Evolutionary conservation across 2,113 vertebrate species (phyloP), one percentile per base, ranked within the genome.

Genomic region (Oenanthe melanoleuca): DNA sequence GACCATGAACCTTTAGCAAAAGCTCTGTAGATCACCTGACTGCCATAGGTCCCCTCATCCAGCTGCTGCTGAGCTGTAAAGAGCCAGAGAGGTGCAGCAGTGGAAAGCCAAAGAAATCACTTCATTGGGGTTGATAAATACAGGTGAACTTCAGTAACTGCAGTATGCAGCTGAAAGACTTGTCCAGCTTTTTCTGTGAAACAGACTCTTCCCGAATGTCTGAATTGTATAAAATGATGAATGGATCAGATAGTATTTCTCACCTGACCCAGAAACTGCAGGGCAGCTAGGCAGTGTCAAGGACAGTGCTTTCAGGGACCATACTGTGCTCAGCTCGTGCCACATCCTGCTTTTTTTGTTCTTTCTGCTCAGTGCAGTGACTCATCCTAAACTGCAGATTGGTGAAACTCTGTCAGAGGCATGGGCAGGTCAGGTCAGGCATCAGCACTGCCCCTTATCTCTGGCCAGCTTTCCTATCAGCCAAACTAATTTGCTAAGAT

Each of bases 401-500:
- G 25, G 50, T 7, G 2, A 40, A 42, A 23, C 77, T 72, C 61
- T 55, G 40, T 34, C 71, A 89, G 63, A 64, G 83, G n/a, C 14
- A 17, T 44, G 79, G 31, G 63, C 56, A 19, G 73, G 80, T 70
- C 67, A 31, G 86, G 79, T 73, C 88, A 82, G 67, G 29, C 19
- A 5, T 38, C 92, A 81, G 70, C 78, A 31, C 59, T 80, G 63
- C 8, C 1, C 22, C 92, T 96, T 95, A 95, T 95, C 94, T 88
- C 80, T 85, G 69, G 72, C 80, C 89, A 80, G 89, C 81, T 59
- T 93, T 66, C 81, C 79, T 94, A 89, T 93, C 94, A 84, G 83
- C 77, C 85, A 70, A 89, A 87, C 56, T 88, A 64, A 96, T 94
- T 96, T 95, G 77, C 86, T 94, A 67, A 93, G 85, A 88, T 92